These are phyloP conservation scores for Eupristina koningsbergeri DNA, from an alignment of 1,140 invertebrate genomes.

Conservation along the genomic window DNA sequence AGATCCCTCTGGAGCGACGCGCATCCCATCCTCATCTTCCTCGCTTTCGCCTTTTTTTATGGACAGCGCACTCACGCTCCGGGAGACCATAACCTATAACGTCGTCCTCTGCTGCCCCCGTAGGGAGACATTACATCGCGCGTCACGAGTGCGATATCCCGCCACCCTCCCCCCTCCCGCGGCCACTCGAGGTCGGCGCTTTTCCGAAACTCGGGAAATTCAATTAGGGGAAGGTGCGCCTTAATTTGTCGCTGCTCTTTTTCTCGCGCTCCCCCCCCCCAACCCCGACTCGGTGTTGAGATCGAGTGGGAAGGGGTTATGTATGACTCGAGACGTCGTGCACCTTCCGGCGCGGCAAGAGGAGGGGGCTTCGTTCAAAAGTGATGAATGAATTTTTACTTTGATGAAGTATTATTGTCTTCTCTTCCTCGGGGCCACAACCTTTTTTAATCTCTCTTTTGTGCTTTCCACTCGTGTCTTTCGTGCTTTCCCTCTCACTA, in stretches of 20 bases:
- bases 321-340: background rate
- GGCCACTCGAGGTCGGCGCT: background rate
- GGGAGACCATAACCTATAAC: background rate
- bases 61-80: slow-evolving; percentile 17
- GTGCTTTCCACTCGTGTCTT: too few relatives aligned
- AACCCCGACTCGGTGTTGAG: background rate
- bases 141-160: slow-evolving; percentile 28
- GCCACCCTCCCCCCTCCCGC: too few relatives aligned
- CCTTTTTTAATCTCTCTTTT: too few relatives aligned
- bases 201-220: slow-evolving; percentile 33
- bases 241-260: slow-evolving; percentile 27
- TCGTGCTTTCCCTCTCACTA: too few relatives aligned
- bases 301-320: background rate
- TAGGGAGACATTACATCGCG: background rate
- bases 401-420: background rate
- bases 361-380: background rate
- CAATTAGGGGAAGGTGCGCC: slow-evolving; percentile 25
- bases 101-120: background rate
- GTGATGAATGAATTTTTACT: slow-evolving; percentile 8
- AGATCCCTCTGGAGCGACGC: background rate
- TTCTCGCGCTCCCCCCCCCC: background rate
- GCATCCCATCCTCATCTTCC: slow-evolving; percentile 17
- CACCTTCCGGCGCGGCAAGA: background rate
- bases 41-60: slow-evolving; percentile 22
- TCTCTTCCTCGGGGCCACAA: too few relatives aligned